Evolutionary conservation across 1,140 invertebrate species (phyloP), one percentile per base, ranked within the genome.

Genomic region (honey bee (Apis mellifera)): DNA sequence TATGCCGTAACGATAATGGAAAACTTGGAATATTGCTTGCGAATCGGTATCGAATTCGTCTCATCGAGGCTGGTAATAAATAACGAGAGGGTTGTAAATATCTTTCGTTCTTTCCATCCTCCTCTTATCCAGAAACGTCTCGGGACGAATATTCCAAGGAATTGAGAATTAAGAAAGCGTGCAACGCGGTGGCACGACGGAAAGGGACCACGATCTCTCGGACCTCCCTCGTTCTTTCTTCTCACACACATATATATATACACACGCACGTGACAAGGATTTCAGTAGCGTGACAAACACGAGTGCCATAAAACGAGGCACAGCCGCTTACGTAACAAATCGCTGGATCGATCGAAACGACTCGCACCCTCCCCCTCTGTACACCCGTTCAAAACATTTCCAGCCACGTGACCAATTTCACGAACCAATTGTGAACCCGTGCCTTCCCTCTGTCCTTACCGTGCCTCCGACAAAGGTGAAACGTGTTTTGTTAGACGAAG

Each of bases 361-460:
- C 3, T 64, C 70, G 21, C 72, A 5, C 32, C 32, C 32, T 52
- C 57, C 62, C 76, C 17, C 8, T 64, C 54, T 11, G 19, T 74
- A 75, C 79, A 78, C 76, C 73, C 78, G 71, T 77, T 84, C 78
- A 75, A 88, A 90, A 90, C 70, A 86, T 89, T 89, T 83, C 78
- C 74, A 81, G 89, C 86, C 90, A 91, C 90, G 90, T 89, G 90
- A 90, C 90, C 89, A 91, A 91, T 90, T 91, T 91, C 71, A 87
- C 87, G 76, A 89, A 57, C 83, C 81, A 91, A 88, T 81, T 62
- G 32, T 42, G 74, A 65, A 80, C 80, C 74, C 85, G 87, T 78
- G 86, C 72, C 75, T 82, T 70, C 83, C 78, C 77, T 60, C 26
- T 65, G 17, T 64, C 69, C 65, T 55, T 54, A n/a, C 32, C 32